Percentiles rank a stretch among this genome's conserved stretches.
phyloP scores from a whole-genome alignment of 2,113 vertebrate species.

The Oryzias curvinotus region DNA sequence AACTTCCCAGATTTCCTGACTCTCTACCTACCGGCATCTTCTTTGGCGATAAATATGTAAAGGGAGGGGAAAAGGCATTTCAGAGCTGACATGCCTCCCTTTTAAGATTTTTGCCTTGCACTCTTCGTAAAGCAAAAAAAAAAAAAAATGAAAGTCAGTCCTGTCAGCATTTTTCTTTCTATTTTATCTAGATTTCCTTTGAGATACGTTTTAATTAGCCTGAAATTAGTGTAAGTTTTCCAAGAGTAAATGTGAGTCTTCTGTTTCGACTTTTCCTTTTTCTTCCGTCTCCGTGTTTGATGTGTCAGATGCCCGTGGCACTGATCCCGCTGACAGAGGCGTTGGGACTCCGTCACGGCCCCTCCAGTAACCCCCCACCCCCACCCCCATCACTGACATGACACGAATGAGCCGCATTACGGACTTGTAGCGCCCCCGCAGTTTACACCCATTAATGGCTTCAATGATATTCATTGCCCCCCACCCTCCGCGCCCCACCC shows the following conservation, averaged over 20 bases:
- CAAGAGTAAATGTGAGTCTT: constrained; percentile 26
- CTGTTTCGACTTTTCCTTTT: background rate
- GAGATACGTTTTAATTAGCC: constrained; percentile 41
- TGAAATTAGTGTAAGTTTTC: constrained; percentile 5
- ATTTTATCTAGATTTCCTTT: constrained; percentile 26
- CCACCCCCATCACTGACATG: constrained; percentile 82
- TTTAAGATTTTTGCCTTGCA: constrained; percentile 11
- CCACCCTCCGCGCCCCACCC: background rate
- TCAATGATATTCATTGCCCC: constrained; percentile 56
- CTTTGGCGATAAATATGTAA: background rate
- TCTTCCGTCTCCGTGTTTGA: constrained; percentile 22
- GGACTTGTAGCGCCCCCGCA: constrained; percentile 70
- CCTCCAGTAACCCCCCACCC: constrained; percentile 32
- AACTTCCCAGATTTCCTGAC: background rate
- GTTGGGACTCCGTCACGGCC: constrained; percentile 80
- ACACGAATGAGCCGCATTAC: constrained; percentile 87
- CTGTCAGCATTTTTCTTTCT: constrained; percentile 32
- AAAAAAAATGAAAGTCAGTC: constrained; percentile 31
- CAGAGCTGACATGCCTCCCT: background rate
- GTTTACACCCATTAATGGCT: constrained; percentile 83
- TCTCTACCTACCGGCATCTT: background rate
- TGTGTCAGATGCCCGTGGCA: constrained; percentile 39
- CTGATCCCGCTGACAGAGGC: constrained; percentile 55
- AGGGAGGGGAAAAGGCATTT: background rate
- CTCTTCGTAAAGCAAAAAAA: background rate